Evolutionary conservation across 37 sponge, comb jelly and placozoan species (phyloP).

Genomic region (Hormiphora californensis): DNA sequence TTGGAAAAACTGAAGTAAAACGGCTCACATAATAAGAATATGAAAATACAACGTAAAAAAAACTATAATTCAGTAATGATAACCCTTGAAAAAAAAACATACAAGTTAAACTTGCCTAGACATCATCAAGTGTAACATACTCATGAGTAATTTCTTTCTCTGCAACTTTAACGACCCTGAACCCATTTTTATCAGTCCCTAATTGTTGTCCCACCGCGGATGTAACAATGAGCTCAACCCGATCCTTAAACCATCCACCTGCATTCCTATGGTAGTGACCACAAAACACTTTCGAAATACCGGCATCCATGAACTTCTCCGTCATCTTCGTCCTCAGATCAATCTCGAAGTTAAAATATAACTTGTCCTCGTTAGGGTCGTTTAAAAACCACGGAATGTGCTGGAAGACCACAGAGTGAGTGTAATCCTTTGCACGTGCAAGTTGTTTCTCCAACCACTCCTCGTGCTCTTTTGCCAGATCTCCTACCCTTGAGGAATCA

Average conservation of each 20-base stretch:
- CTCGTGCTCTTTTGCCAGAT: slow-evolving; percentile 27
- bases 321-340: background rate
- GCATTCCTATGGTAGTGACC: slow-evolving; percentile 49
- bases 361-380: background rate
- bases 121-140: slow-evolving; percentile 23
- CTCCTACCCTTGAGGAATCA: background rate
- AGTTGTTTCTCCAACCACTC: slow-evolving; percentile 34
- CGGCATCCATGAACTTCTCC: background rate
- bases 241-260: slow-evolving; percentile 1
- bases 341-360: background rate
- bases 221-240: background rate
- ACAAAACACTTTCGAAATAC: slow-evolving; percentile 35
- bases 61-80: no score
- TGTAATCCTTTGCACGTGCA: background rate
- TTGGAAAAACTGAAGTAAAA: no score
- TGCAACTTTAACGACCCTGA: slow-evolving; percentile 3
- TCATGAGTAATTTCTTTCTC: background rate
- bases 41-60: no score
- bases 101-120: background rate
- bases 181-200: slow-evolving; percentile 44
- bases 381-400: slow-evolving; percentile 50
- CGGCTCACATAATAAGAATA: no score
- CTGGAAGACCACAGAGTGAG: slow-evolving; percentile 41
- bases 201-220: slow-evolving; percentile 29
- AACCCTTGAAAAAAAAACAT: background rate